phyloP scores from a whole-genome alignment of 53 echinoderm and acorn worm species.

The Henricia sp. region DNA sequence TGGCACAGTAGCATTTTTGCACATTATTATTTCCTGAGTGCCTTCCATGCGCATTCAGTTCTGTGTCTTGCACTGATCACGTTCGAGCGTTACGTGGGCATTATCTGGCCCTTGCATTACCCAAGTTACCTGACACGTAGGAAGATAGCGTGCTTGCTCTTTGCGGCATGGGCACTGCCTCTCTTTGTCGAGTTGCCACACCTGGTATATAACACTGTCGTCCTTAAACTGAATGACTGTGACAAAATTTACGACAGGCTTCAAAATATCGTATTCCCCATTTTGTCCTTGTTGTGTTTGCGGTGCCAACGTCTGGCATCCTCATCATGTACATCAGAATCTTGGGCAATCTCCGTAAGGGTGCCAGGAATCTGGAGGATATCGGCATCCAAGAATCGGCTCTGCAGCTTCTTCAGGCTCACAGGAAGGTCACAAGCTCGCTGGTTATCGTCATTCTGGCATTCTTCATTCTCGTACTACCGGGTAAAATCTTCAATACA shows the following conservation, averaged over 20 bases:
- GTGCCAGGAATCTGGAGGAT: constrained; percentile 10
- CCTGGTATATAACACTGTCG: background rate
- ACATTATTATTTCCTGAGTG: background rate
- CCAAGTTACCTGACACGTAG: background rate
- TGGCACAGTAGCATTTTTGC: background rate
- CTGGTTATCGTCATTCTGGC: constrained; percentile 17
- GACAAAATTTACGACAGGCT: background rate
- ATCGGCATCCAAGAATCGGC: constrained; percentile 22
- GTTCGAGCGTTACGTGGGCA: constrained; percentile 30
- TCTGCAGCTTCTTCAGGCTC: constrained; percentile 19
- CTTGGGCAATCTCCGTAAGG: constrained; percentile 14
- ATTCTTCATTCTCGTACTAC: constrained; percentile 33
- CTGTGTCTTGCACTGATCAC: constrained; percentile 17
- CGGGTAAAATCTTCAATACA: background rate
- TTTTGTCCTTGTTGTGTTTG: constrained; percentile 3
- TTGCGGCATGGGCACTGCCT: background rate
- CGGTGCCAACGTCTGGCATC: background rate
- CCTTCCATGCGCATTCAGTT: constrained; percentile 28
- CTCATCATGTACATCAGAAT: constrained; percentile 31
- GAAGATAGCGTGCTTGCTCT: constrained; percentile 1
- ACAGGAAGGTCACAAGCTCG: constrained; percentile 27
- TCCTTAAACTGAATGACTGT: background rate
- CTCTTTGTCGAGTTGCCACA: background rate
- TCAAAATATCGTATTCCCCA: background rate
- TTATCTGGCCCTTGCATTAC: constrained; percentile 33